Conservation (phyloP, 2,888 invertebrate genomes). For the Zelleria hepariella region DNA sequence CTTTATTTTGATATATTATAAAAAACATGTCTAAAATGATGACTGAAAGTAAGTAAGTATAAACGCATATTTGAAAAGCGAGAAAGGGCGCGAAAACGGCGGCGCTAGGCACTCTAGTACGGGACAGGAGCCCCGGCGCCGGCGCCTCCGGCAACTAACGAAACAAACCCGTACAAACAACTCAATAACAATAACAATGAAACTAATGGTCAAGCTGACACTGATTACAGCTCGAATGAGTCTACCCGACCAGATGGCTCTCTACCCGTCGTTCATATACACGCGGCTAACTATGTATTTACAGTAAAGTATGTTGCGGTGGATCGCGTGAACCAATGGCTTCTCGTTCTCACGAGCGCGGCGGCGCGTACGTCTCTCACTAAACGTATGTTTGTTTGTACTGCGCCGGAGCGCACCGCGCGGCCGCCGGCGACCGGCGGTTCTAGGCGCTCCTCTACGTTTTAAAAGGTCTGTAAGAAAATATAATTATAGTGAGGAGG, state of each 20-base stretch:
- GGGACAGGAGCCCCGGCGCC: no score
- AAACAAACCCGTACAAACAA: constrained; percentile 50
- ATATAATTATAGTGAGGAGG: constrained; percentile 71
- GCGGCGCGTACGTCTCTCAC: constrained; percentile 61
- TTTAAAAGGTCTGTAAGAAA: constrained; percentile 69
- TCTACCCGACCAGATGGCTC: constrained; percentile 67
- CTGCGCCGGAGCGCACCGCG: constrained; percentile 31
- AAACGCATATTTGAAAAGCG: constrained; percentile 63
- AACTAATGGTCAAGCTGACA: constrained; percentile 62
- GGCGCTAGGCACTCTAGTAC: constrained; percentile 14
- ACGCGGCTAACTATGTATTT: constrained; percentile 67
- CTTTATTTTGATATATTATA: constrained; percentile 61
- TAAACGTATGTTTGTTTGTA: constrained; percentile 51
- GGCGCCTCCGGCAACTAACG: constrained; percentile 30
- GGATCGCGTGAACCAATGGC: constrained; percentile 69
- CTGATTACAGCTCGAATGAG: constrained; percentile 63
- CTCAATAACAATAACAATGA: constrained; percentile 58
- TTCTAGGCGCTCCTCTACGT: constrained; percentile 67
- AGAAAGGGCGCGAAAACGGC: constrained; percentile 26
- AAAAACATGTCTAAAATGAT: constrained; percentile 65
- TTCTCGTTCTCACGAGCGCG: constrained; percentile 69
- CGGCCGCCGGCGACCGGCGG: constrained; percentile 66
- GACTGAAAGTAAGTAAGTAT: constrained; percentile 52
- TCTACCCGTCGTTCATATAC: constrained; percentile 6
- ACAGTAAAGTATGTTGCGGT: constrained; percentile 52